Conservation (phyloP, 2,797 vertebrate species). For the Danionella dracula region DNA sequence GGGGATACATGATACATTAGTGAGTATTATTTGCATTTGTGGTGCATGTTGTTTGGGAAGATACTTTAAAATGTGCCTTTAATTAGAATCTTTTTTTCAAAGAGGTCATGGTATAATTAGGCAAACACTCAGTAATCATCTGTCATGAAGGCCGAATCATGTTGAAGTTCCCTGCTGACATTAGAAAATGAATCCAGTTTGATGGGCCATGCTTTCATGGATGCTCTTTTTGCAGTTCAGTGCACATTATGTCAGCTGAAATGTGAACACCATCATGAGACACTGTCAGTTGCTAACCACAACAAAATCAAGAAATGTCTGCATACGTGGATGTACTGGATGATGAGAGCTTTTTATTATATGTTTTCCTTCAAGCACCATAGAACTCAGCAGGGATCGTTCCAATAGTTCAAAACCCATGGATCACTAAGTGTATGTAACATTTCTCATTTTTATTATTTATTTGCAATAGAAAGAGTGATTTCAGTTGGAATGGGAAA, state of each 20-base stretch:
- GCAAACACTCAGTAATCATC: neutral
- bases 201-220: slow-evolving; percentile 4
- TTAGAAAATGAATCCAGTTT: slow-evolving; percentile 12
- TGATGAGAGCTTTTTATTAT: neutral
- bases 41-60: too few species aligned
- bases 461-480: neutral
- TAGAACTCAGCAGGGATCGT: neutral
- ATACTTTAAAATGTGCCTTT: too few species aligned
- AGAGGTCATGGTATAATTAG: too few species aligned
- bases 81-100: too few species aligned
- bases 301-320: neutral
- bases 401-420: neutral
- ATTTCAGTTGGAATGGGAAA: neutral
- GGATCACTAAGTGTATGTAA: neutral
- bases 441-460: neutral
- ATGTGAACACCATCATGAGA: neutral
- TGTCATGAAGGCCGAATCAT: slow-evolving; percentile 1
- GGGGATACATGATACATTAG: too few species aligned
- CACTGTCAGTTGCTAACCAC: slow-evolving; percentile 11
- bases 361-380: slow-evolving; percentile 16
- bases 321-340: neutral
- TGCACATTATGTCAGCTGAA: slow-evolving; percentile 3
- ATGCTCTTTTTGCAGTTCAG: slow-evolving; percentile 22
- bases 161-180: slow-evolving; percentile 13
- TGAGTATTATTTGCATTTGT: too few species aligned